Evolutionary conservation across 1,140 invertebrate species (phyloP).

Genomic region (Polypedilum pembai): DNA sequence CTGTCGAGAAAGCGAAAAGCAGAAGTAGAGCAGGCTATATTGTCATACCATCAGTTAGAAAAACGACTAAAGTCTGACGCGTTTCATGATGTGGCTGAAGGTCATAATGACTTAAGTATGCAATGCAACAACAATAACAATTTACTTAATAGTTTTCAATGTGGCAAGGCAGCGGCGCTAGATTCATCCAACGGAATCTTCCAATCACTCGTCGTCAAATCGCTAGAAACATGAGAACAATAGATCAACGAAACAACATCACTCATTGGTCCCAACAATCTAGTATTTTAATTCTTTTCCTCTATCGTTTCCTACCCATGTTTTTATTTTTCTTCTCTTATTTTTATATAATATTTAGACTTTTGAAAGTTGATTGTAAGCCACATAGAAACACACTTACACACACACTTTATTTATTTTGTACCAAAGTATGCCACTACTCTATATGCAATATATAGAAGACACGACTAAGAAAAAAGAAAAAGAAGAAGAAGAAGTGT

Average conservation of each 20-base stretch:
- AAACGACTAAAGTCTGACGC: slow-evolving; percentile 21
- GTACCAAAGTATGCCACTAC: slow-evolving; percentile 10
- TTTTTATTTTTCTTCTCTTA: too few relatives aligned
- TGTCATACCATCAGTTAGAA: slow-evolving; percentile 21
- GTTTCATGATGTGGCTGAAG: slow-evolving; percentile 22
- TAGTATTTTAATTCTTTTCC: slow-evolving; percentile 7
- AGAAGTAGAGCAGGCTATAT: slow-evolving; percentile 6
- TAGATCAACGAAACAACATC: not conserved
- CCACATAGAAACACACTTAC: not conserved
- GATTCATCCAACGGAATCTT: slow-evolving; percentile 24
- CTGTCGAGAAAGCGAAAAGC: not conserved
- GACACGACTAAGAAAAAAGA: not conserved
- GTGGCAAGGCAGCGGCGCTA: slow-evolving; percentile 1
- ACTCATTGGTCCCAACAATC: not conserved
- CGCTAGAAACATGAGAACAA: slow-evolving; percentile 14
- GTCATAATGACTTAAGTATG: slow-evolving; percentile 14
- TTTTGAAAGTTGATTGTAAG: slow-evolving; percentile 18
- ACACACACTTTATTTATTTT: not conserved
- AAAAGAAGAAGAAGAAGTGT: not conserved
- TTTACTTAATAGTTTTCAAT: slow-evolving; percentile 23
- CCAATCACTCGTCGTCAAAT: slow-evolving; percentile 1
- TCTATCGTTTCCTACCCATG: too few relatives aligned
- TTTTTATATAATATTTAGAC: slow-evolving; percentile 15
- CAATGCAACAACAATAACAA: slow-evolving; percentile 25
- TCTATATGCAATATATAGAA: not conserved